phyloP scores from a whole-genome alignment of 2,113 vertebrate genomes.

The Perca flavescens region DNA sequence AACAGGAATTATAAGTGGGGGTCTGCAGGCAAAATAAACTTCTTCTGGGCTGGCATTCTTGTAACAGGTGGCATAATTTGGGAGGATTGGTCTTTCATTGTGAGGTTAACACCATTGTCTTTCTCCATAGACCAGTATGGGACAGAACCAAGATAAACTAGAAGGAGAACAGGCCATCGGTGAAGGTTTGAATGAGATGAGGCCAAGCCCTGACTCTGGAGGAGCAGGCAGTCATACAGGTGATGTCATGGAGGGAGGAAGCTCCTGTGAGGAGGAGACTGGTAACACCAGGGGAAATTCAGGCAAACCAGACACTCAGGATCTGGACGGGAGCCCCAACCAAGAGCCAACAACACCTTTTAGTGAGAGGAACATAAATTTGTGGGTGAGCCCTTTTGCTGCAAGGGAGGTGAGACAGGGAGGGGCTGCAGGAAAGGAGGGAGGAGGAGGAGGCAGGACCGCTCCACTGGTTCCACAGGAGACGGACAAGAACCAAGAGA shows the following conservation, averaged over 20 bases:
- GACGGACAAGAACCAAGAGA: slow-evolving; percentile 64
- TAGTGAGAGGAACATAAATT: slow-evolving; percentile 61
- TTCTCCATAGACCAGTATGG: slow-evolving; percentile 83
- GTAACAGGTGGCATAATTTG: slow-evolving; percentile 49
- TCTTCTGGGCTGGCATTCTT: slow-evolving; percentile 47
- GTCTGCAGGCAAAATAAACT: slow-evolving; percentile 35
- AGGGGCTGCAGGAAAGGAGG: slow-evolving; percentile 71
- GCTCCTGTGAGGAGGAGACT: slow-evolving; percentile 59
- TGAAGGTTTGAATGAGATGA: slow-evolving; percentile 57
- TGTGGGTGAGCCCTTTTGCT: slow-evolving; percentile 63
- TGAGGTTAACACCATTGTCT: slow-evolving; percentile 61
- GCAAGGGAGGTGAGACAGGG: slow-evolving; percentile 73
- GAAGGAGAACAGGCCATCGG: slow-evolving; percentile 53
- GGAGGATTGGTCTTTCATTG: slow-evolving; percentile 17
- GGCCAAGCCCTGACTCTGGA: slow-evolving; percentile 50
- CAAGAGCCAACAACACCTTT: slow-evolving; percentile 78
- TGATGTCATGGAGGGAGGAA: slow-evolving; percentile 70
- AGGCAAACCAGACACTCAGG: slow-evolving; percentile 47
- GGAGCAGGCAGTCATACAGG: slow-evolving; percentile 35
- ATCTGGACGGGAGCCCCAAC: slow-evolving; percentile 60
- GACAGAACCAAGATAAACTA: slow-evolving; percentile 83
- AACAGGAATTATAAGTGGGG: background rate
- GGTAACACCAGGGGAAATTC: slow-evolving; percentile 53
- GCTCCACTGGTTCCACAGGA: slow-evolving; percentile 64
- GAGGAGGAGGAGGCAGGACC: slow-evolving; percentile 65